A percentile compares a stretch with the other conserved stretches of the same genome.
These are phyloP conservation scores for Liparis tanakae DNA, from an alignment of 2,797 vertebrate genomes.

Conservation along the genomic window DNA sequence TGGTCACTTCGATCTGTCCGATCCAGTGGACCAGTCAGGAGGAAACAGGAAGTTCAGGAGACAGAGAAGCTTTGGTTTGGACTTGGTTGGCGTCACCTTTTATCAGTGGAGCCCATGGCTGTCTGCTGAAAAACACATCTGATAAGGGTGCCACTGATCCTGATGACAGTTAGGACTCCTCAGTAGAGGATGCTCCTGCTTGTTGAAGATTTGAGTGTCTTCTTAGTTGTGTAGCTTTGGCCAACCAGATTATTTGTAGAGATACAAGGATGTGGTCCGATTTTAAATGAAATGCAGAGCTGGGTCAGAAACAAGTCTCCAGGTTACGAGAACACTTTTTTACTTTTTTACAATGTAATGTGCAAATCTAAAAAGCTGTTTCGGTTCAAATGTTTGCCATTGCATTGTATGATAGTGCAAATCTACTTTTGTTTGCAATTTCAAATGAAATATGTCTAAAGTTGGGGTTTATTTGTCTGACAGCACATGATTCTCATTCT, in stretches of 20 bases:
- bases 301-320: background rate
- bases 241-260: background rate
- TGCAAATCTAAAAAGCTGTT: no score
- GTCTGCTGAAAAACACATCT: slow-evolving; percentile 68
- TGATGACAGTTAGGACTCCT: slow-evolving; percentile 14
- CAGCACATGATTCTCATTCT: background rate
- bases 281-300: background rate
- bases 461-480: background rate
- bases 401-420: background rate
- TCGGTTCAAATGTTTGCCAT: no score
- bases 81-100: slow-evolving; percentile 53
- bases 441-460: no score
- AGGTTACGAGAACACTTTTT: background rate
- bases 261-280: background rate
- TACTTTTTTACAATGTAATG: no score
- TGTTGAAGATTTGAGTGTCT: slow-evolving; percentile 3
- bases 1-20: slow-evolving; percentile 14
- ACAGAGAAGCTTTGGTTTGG: slow-evolving; percentile 20
- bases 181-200: background rate
- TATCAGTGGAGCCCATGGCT: slow-evolving; percentile 64
- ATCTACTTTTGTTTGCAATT: slow-evolving; percentile 1
- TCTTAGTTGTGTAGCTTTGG: background rate
- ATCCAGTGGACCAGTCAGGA: slow-evolving; percentile 40
- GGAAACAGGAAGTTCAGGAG: slow-evolving; percentile 64
- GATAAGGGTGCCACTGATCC: slow-evolving; percentile 41